Evolutionary conservation across 2,888 invertebrate genomes (phyloP).

Genomic region (Augiades crinisus): DNA sequence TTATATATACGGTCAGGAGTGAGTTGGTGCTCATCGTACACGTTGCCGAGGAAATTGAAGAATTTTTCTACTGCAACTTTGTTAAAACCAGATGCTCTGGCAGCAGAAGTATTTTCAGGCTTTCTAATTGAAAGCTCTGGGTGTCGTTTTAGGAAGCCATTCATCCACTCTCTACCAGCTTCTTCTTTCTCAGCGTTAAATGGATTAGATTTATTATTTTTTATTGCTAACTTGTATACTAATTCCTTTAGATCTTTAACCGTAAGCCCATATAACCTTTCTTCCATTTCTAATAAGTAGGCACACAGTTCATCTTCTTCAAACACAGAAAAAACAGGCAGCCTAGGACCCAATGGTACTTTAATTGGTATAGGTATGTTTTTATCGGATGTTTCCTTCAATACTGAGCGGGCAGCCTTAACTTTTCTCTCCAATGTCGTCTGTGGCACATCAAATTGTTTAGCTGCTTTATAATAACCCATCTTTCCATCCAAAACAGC

Average conservation of each 20-base stretch:
- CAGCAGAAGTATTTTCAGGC: not conserved
- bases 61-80: not conserved
- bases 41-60: not conserved
- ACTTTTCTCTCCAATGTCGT: too few species aligned
- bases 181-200: not conserved
- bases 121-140: not conserved
- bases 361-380: too few species aligned
- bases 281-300: not conserved
- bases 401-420: too few species aligned
- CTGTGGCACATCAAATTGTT: too few species aligned
- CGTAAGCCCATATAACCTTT: not conserved
- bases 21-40: not conserved
- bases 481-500: too few species aligned
- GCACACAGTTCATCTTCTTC: not conserved
- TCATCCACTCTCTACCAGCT: not conserved
- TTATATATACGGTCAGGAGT: not conserved
- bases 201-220: not conserved
- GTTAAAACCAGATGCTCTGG: not conserved
- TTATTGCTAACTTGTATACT: not conserved
- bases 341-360: too few species aligned
- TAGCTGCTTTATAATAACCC: too few species aligned
- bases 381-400: too few species aligned
- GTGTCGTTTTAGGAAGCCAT: not conserved
- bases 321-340: too few species aligned
- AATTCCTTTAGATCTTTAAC: not conserved